Evolutionary conservation across 64 coral and sea anemone genomes (phyloP), one percentile per base, ranked within the genome.

Genomic region (Orbicella faveolata): DNA sequence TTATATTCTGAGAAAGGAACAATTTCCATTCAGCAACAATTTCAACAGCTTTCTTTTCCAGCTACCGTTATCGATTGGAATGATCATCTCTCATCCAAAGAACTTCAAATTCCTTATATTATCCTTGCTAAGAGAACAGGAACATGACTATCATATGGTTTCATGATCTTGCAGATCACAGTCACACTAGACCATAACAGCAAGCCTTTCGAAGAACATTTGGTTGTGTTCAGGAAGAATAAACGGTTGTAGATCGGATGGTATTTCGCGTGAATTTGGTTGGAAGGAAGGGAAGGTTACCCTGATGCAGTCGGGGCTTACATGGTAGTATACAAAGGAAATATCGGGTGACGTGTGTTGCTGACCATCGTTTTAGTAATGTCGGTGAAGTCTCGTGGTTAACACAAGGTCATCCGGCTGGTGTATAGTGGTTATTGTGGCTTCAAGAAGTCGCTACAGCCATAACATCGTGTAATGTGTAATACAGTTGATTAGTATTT

Each of bases 371-470:
- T 90, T 82, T 34, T 52, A 83, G 83, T 90, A 90, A 36, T 83
- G 35, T 83, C 89, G 78, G 67, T 75, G 89, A 67, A 90, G 63
- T 57, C 79, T 82, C 15, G 65, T 90, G 34, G 67, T 83, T 36
- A 90, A 18, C 21, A 90, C 89, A 19, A 90, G 79, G 68, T 90
- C 79, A 75, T 90, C 41, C 34, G 89, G 78, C 17, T 30, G 30
- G 30, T 30, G 30, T 30, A 30, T 30, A 30, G 30, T 30, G 30
- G 30, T 30, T 30, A 30, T 30, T 30, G 30, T 30, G 30, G 30
- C 30, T 30, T 30, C 30, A 30, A 30, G 30, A 30, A 30, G 30
- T 30, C 30, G 30, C 30, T 30, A 30, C 30, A 30, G 30, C 30
- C 30, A 30, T 30, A 30, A 30, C 30, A 30, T 30, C 30, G 30